Evolutionary conservation across 2,888 invertebrate species (phyloP), one percentile per base, ranked within the genome.

Genomic region (Pheosia tremula): DNA sequence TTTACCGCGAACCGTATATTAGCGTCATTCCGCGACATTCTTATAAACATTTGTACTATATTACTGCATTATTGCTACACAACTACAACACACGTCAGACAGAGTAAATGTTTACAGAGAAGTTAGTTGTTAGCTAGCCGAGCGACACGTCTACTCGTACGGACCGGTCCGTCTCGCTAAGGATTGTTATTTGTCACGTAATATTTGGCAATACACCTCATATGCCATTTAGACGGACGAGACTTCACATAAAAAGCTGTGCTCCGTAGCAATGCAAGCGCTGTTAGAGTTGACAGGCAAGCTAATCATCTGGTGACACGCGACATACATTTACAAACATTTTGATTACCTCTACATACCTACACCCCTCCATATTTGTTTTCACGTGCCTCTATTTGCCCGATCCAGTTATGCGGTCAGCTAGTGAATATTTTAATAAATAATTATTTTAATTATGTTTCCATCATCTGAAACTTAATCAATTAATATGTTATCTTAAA

Each of bases 261-360:
- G 76, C 76, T 77, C 75, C 71, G 67, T 63, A 64, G 69, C 69
- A 71, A 72, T 67, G 68, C 71, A 73, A 69, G 71, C 59, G 74
- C 72, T 75, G 72, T 74, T 69, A 74, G 68, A 76, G 73, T 70
- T 67, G 71, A 69, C 65, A 70, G 65, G 72, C 61, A 81, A 85
- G 86, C 84, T 91, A 90, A 91, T 88, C 82, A 85, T 72, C 73
- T 75, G 70, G 67, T 80, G 86, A 84, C 90, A 91, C 90, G 91
- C 91, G 86, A 88, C 88, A 86, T 79, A 81, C 84, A 86, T 88
- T 90, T 88, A 90, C 89, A 90, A 91, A 91, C 88, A 90, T 90
- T 89, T 87, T 87, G 85, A 89, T 90, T 88, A 88, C n/a, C 50
- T 24, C 24, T 0, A 53, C 86, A 83, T 83, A 88, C 87, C 87